phyloP scores from a whole-genome alignment of 2,113 vertebrate genomes.

The Etia nguti region DNA sequence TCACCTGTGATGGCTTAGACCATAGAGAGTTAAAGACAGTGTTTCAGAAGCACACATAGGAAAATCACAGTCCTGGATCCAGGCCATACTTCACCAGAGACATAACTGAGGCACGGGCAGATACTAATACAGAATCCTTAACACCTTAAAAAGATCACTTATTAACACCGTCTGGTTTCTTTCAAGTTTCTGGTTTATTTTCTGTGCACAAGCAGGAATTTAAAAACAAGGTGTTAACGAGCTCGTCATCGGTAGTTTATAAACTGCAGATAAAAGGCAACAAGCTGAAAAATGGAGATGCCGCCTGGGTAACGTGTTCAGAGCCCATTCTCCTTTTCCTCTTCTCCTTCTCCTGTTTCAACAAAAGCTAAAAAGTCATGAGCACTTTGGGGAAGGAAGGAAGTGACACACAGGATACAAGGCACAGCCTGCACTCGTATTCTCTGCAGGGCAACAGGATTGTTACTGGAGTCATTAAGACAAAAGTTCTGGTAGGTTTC shows the following conservation, averaged over 20 bases:
- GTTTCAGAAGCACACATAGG: not conserved
- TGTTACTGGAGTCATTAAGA: not conserved
- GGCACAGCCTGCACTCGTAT: not conserved
- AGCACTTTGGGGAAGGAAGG: slow-evolving; percentile 41
- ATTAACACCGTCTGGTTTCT: not conserved
- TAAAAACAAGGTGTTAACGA: not conserved
- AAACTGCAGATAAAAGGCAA: not conserved
- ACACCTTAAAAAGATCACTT: not conserved
- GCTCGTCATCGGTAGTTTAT: not conserved
- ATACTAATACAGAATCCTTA: not conserved
- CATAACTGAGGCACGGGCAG: not conserved
- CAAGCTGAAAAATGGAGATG: not conserved
- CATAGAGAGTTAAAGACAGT: not conserved
- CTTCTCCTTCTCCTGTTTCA: not conserved
- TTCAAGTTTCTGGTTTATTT: not conserved
- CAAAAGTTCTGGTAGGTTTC: slow-evolving; percentile 15
- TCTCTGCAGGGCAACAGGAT: not conserved
- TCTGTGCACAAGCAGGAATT: not conserved
- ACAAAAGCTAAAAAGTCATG: not conserved
- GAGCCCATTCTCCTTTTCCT: not conserved
- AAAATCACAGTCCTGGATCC: not conserved
- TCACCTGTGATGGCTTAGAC: not conserved
- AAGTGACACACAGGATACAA: slow-evolving; percentile 37
- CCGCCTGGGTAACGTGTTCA: not conserved
- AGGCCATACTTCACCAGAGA: not conserved